Conservation (phyloP, 2,113 vertebrate species). For the Gopherus evgoodei region DNA sequence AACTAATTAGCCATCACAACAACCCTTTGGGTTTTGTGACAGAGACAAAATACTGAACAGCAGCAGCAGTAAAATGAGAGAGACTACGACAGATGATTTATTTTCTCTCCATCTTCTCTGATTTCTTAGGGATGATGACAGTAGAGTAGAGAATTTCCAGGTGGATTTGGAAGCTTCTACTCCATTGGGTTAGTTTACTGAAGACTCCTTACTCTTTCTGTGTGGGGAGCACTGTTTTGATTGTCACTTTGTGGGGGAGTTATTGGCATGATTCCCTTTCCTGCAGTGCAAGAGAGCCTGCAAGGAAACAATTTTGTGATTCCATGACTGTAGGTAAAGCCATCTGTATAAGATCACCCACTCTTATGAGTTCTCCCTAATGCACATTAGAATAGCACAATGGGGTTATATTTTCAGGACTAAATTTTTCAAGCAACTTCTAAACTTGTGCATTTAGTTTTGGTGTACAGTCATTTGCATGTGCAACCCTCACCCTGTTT, state of each 20-base stretch:
- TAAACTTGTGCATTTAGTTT: constrained; percentile 37
- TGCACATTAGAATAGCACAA: constrained; percentile 4
- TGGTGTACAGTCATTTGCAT: neutral
- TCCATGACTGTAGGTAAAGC: constrained; percentile 55
- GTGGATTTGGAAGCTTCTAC: neutral
- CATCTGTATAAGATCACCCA: constrained; percentile 60
- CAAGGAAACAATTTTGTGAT: constrained; percentile 35
- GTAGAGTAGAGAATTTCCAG: neutral
- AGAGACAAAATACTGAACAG: neutral
- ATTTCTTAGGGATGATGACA: neutral
- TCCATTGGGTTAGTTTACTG: neutral
- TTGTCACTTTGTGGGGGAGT: neutral
- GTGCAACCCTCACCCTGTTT: neutral
- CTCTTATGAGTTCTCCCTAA: constrained; percentile 35
- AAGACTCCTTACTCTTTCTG: neutral
- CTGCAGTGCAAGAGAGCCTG: neutral
- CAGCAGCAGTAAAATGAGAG: neutral
- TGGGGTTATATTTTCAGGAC: constrained; percentile 24
- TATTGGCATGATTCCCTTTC: constrained; percentile 44
- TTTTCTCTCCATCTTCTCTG: neutral
- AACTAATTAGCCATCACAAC: neutral
- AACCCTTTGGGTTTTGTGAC: neutral
- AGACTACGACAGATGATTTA: neutral
- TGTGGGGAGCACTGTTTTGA: constrained; percentile 4
- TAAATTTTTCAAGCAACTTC: constrained; percentile 22